Evolutionary conservation across 1,140 invertebrate genomes (phyloP), one percentile per base, ranked within the genome.

Genomic region (Plodia interpunctella): DNA sequence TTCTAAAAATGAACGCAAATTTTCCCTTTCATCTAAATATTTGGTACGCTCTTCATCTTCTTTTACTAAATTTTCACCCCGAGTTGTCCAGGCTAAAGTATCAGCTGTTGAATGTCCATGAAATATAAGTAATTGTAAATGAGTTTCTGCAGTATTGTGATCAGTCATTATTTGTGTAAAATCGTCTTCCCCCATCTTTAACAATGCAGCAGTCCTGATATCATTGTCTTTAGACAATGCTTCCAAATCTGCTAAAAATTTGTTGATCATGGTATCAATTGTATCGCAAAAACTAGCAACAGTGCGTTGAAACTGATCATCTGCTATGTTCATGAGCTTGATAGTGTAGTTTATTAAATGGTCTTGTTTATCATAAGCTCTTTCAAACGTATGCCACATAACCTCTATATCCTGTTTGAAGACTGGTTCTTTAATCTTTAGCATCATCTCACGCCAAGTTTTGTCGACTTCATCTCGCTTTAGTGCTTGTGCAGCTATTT

Each of bases 21-120:
- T 83, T 76, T 88, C 84, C 17, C 83, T 69, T 28, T 78, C 72
- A 30, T 76, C 76, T 0, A 59, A 49, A 71, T 77, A 87, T 67
- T 84, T 86, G 18, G 13, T 78, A 18, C 71, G 70, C 3, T 89
- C 83, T 62, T 89, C 87, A 38, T 89, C 87, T 74, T 78, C 75
- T 72, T 84, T 89, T 6, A 88, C 87, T 57, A 89, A 69, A 63
- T 86, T 79, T 66, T 84, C 80, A 10, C 84, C 87, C 20, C 83
- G 73, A n/a, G 72, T 84, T 10, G 78, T 78, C 87, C 87, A 89
- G n/a, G 75, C 79, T 21, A 74, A 55, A 19, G 69, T 54, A 68
- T 89, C 84, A 19, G 84, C 72, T 28, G 77, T 78, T n/a, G 76
- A 80, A 59, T 83, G 72, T n/a, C 66, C 81, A 25, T 85, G 78